Base-by-base conservation (phyloP, 92 coral and sea anemone genomes). In the Siderastrea radians region DNA sequence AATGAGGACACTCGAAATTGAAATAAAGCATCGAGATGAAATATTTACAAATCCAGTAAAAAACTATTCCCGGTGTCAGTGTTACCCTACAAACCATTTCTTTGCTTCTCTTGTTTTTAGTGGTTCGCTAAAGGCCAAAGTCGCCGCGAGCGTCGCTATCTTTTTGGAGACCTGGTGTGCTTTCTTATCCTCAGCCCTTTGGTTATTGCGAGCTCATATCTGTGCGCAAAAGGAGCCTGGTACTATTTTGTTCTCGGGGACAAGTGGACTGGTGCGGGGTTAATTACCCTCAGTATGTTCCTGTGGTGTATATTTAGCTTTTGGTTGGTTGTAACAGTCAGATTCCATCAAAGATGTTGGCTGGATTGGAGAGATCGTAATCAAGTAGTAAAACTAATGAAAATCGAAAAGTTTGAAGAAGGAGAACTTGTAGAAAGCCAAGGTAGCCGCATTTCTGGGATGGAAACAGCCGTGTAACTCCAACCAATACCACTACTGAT, bases 161-260 rank as follows among this genome's bases (percentile, higher is more conserved):
- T 98, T 73, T 79, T 88, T 76, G 99, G 98, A 3, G 99, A 98
- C 85, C 45, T 93, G 26, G 45, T 83, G 0, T 98, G 99, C 78
- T 90, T 98, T 55, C 55, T 93, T 5, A 82, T 98, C 49, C 91
- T 98, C 10, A 90, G 98, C 13, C 99, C 99, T 11, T 64, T 98
- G 74, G 97, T 93, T 2, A 74, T 91, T 10, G 89, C 91, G 11
- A 95, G 98, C 75, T 93, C 98, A 4, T 94, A 90, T 15, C 95
- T 98, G n/a, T 98, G 99, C 44, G 93, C 88, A 2, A 93, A 96
- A 74, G 99, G 99, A 46, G 94, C 99, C 54, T 94, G 93, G 91
- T 89, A 98, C 90, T 98, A 98, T 81, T 89, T 95, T 78, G 60
- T 74, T 49, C 52, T 91, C 68, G 90, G 92, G 53, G 92, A 92